Evolutionary conservation across 2,113 vertebrate species (phyloP).

Genomic region (Apeltes quadracus): DNA sequence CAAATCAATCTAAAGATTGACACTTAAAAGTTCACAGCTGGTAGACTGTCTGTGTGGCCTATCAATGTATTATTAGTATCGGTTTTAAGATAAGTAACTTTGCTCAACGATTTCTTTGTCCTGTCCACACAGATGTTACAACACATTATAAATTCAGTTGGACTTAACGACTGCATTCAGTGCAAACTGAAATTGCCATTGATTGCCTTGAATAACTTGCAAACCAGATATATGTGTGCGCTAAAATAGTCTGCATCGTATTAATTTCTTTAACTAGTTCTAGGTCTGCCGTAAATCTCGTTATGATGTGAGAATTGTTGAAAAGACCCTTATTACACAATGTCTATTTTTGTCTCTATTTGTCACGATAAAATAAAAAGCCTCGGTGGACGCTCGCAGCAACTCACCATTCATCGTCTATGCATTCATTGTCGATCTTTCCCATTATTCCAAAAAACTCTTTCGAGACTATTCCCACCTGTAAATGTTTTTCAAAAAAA

Average conservation of each 20-base stretch:
- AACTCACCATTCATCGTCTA: constrained; percentile 65
- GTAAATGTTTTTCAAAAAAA: constrained; percentile 48
- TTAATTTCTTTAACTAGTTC: constrained; percentile 44
- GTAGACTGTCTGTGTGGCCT: too few species aligned
- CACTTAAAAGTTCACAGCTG: not conserved
- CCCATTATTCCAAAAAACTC: constrained; percentile 62
- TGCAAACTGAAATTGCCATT: constrained; percentile 32
- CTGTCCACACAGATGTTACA: not conserved
- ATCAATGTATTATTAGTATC: too few species aligned
- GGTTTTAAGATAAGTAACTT: too few species aligned
- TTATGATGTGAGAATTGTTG: constrained; percentile 48
- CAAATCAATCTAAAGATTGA: not conserved
- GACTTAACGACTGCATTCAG: not conserved
- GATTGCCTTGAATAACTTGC: constrained; percentile 41
- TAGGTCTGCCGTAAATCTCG: constrained; percentile 38
- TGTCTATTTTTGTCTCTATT: constrained; percentile 38
- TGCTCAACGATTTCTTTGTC: too few species aligned
- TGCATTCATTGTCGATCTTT: constrained; percentile 52
- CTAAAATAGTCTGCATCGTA: constrained; percentile 25
- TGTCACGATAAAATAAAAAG: constrained; percentile 62
- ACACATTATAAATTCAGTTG: not conserved
- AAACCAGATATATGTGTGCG: constrained; percentile 2
- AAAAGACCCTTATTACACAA: constrained; percentile 49
- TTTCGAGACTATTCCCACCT: constrained; percentile 63
- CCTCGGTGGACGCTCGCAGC: constrained; percentile 32